phyloP scores from a whole-genome alignment of 1,140 invertebrate genomes.

The Lamellibrachia luymesi region DNA sequence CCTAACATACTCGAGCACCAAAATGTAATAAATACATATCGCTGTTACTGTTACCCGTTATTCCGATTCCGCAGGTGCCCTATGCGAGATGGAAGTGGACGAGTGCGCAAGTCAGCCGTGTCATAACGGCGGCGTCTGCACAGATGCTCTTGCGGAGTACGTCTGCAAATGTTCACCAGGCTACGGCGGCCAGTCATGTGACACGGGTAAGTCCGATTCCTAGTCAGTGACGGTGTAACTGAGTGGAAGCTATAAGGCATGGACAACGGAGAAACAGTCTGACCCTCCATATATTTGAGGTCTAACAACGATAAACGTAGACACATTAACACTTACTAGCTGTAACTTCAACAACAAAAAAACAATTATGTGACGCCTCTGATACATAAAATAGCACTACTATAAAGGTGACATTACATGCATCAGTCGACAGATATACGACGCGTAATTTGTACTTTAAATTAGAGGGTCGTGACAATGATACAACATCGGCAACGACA shows the following conservation, averaged over 20 bases:
- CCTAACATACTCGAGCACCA: too few species aligned
- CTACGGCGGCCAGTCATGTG: conserved; percentile 32
- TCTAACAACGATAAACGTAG: too few species aligned
- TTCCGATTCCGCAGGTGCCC: background rate
- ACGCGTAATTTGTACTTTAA: too few species aligned
- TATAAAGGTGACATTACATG: too few species aligned
- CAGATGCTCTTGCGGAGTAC: conserved; percentile 73
- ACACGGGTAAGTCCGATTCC: conserved; percentile 18
- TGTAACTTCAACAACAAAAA: too few species aligned
- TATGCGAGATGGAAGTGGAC: conserved; percentile 70
- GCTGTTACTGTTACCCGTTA: background rate
- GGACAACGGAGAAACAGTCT: background rate
- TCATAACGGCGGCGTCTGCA: conserved; percentile 24
- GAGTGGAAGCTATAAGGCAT: background rate
- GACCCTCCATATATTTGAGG: background rate
- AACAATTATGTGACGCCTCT: too few species aligned
- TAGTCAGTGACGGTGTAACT: background rate
- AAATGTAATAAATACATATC: too few species aligned
- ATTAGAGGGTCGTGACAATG: too few species aligned
- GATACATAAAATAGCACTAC: too few species aligned
- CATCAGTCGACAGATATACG: too few species aligned
- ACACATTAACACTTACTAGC: too few species aligned
- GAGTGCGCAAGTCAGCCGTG: conserved; percentile 32
- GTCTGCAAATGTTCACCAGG: background rate
- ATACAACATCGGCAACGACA: too few species aligned